Conservation (phyloP, 2,113 vertebrate species). For the Hepsetus odoe region DNA sequence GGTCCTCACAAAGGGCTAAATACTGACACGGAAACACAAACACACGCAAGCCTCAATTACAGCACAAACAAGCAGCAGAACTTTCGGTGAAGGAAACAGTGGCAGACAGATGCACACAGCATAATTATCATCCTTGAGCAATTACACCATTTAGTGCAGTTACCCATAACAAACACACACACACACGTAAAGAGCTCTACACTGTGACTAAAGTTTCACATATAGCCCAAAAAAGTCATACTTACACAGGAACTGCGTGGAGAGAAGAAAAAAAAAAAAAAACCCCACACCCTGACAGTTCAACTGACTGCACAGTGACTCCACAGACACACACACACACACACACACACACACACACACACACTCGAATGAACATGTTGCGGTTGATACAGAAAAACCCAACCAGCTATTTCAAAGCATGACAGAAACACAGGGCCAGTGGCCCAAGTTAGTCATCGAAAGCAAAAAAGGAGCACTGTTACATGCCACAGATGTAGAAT, state of each 20-base stretch:
- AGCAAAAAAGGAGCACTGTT: slow-evolving; percentile 4
- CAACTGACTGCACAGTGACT: not conserved
- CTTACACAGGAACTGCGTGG: slow-evolving; percentile 26
- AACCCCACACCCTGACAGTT: not conserved
- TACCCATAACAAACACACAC: not conserved
- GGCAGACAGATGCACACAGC: not conserved
- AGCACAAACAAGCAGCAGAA: slow-evolving; percentile 22
- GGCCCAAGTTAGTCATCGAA: slow-evolving; percentile 7
- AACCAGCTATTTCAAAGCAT: slow-evolving; percentile 24
- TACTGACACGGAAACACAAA: not conserved
- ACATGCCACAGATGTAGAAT: slow-evolving; percentile 23
- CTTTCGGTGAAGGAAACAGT: not conserved
- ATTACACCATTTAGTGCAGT: not conserved
- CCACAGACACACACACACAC: not conserved
- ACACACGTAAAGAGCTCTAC: not conserved
- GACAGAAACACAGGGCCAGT: slow-evolving; percentile 6
- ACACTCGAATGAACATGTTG: too few species aligned
- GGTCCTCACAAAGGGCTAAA: not conserved
- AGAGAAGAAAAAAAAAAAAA: not conserved
- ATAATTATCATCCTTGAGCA: not conserved
- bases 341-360: not conserved
- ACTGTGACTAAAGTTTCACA: not conserved
- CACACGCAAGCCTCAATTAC: slow-evolving; percentile 19
- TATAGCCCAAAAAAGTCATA: not conserved
- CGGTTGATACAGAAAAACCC: slow-evolving; percentile 22